Conservation (phyloP, 2,888 invertebrate genomes). For the Hesperia comma region DNA sequence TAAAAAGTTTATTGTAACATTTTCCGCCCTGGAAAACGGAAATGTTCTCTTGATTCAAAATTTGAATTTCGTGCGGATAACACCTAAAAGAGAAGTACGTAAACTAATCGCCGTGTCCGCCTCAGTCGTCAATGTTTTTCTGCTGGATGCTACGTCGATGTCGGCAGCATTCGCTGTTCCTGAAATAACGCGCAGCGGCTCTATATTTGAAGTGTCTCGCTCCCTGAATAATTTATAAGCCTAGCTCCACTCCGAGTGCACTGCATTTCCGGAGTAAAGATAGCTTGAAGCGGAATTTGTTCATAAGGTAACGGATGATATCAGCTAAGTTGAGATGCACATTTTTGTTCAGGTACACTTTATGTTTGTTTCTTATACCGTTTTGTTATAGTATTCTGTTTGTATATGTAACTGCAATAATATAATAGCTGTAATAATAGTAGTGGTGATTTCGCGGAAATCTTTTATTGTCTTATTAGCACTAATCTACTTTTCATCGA, state of each 20-base stretch:
- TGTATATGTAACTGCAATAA: too few species aligned
- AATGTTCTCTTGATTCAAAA: not conserved
- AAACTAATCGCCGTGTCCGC: slow-evolving; percentile 7
- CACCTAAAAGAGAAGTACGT: not conserved
- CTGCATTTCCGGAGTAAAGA: slow-evolving; percentile 72
- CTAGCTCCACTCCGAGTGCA: slow-evolving; percentile 70
- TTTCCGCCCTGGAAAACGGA: too few species aligned
- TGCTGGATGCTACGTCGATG: slow-evolving; percentile 27
- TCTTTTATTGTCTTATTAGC: too few species aligned
- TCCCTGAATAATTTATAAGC: slow-evolving; percentile 82
- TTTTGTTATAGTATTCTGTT: not conserved
- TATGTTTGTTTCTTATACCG: not conserved
- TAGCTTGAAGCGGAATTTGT: slow-evolving; percentile 58
- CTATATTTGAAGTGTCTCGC: slow-evolving; percentile 80
- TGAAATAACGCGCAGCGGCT: slow-evolving; percentile 73
- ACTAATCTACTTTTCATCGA: too few species aligned
- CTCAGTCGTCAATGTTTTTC: slow-evolving; percentile 14
- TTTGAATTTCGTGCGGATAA: not conserved
- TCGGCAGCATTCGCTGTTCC: slow-evolving; percentile 60
- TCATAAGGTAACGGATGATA: slow-evolving; percentile 54
- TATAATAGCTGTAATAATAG: too few species aligned
- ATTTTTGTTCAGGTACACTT: slow-evolving; percentile 35
- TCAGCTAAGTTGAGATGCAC: slow-evolving; percentile 48
- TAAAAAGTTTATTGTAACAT: too few species aligned
- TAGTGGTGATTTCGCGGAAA: too few species aligned